phyloP scores from a whole-genome alignment of 2,888 invertebrate species.

The Empis stercorea region DNA sequence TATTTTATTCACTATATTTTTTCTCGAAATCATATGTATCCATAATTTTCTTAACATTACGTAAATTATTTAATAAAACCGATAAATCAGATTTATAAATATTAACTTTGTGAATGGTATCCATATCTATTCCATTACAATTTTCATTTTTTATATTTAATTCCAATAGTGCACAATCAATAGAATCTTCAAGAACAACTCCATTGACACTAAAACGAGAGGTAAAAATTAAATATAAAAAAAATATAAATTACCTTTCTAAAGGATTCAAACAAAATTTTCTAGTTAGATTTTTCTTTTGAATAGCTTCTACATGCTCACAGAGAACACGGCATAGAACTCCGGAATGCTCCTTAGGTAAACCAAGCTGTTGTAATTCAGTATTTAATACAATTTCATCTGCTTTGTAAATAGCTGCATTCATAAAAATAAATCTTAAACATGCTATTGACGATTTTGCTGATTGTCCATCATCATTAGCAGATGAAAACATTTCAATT shows the following conservation, averaged over 20 bases:
- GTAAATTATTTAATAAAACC: conserved; percentile 30
- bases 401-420: conserved; percentile 53
- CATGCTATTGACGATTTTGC: conserved; percentile 53
- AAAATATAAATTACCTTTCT: not conserved
- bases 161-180: conserved; percentile 29
- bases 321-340: conserved; percentile 45
- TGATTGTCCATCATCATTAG: conserved; percentile 38
- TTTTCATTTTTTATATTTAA: conserved; percentile 30
- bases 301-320: conserved; percentile 38
- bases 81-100: conserved; percentile 27
- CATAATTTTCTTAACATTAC: conserved; percentile 25
- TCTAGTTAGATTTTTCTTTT: conserved; percentile 34
- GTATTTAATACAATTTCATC: conserved; percentile 50
- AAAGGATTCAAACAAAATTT: not conserved
- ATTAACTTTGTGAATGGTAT: conserved; percentile 28
- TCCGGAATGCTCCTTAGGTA: conserved; percentile 58
- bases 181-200: conserved; percentile 19
- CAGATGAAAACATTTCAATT: conserved; percentile 37
- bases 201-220: conserved; percentile 21
- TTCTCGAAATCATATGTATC: conserved; percentile 22
- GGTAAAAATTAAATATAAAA: too few relatives aligned
- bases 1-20: conserved; percentile 8
- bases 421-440: conserved; percentile 53
- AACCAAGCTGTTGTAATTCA: conserved; percentile 71
- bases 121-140: conserved; percentile 25